Conservation (phyloP, 2,113 vertebrate genomes). For the Gadus macrocephalus region DNA sequence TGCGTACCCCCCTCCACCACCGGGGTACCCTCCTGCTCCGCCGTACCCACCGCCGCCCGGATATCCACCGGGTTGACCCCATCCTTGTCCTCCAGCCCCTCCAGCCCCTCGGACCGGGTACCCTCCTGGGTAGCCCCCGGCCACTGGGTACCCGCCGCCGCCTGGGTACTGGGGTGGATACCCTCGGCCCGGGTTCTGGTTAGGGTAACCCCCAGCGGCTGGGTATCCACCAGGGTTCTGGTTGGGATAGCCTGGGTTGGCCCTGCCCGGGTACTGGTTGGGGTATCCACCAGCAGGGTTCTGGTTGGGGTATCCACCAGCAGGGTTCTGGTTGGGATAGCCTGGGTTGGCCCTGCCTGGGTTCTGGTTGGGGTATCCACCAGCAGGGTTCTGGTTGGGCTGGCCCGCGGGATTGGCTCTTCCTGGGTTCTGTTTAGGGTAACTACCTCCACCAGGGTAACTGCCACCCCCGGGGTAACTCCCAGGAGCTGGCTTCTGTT, state of each 20-base stretch:
- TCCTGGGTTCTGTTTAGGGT: slow-evolving; percentile 23
- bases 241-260: no score
- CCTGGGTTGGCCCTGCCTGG: not conserved
- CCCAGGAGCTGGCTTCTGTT: not conserved
- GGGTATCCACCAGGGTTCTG: no score
- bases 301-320: slow-evolving; percentile 21
- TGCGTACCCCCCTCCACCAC: slow-evolving; percentile 54
- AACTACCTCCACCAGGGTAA: not conserved
- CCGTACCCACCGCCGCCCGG: slow-evolving; percentile 47
- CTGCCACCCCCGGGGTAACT: slow-evolving; percentile 3
- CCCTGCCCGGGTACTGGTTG: no score
- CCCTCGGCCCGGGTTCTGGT: no score
- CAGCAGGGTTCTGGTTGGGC: slow-evolving; percentile 12
- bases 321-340: slow-evolving; percentile 34
- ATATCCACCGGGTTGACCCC: slow-evolving; percentile 34
- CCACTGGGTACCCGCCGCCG: no score
- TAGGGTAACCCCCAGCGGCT: no score
- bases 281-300: no score
- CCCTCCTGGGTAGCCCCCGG: slow-evolving; percentile 4
- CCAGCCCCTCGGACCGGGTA: slow-evolving; percentile 53
- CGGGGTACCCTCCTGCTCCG: slow-evolving; percentile 48
- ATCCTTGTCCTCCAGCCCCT: slow-evolving; percentile 42
- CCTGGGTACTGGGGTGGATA: no score
- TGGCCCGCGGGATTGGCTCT: slow-evolving; percentile 26
- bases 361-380: slow-evolving; percentile 20